Base-by-base conservation (phyloP, 2,797 vertebrate genomes). In the Crypturellus tataupa region DNA sequence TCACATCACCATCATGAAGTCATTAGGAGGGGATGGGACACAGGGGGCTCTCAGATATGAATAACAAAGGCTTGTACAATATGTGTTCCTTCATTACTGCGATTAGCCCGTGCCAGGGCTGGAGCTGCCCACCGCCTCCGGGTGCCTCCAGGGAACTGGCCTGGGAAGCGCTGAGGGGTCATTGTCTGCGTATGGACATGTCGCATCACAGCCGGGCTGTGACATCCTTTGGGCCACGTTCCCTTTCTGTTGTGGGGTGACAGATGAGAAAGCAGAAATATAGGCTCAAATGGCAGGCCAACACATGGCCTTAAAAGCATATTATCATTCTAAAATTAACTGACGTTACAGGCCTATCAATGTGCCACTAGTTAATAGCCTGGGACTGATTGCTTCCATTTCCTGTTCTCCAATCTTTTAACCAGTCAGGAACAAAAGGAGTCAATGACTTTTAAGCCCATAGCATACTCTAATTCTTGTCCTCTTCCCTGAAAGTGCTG, bases 241-340 rank as follows among this genome's bases (percentile, higher is more conserved):
- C 80, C 67, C 39, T 64, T 63, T 65, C 55, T 55, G 79, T 81
- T 59, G 37, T 29, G 39, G 46, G 51, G 58, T 76, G 89, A 39
- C 67, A 63, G 51, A 55, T 39, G 77, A 59, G 69, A 58, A 55
- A 64, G 65, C 62, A 87, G 73, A 83, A 87, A 80, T 12, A 16
- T 19, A 5, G 71, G 33, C 35, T 87, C 23, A 72, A 62, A 59
- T 6, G 20, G 31, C 63, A 8, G 35, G n/a, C 24, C 67, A 77
- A 12, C 70, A 58, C 46, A 12, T 2, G 5, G 73, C 29, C 64
- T 70, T 80, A 64, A 72, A 73, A 44, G 47, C 0, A 85, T 87
- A 55, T 16, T 59, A 19, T 70, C 78, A 21, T 39, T 73, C 83
- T 64, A 10, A 23, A 81, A 77, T 79, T 94, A 94, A 89, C 90